Evolutionary conservation across 2,888 invertebrate genomes (phyloP).

Genomic region (Scaptomyza reducta): DNA sequence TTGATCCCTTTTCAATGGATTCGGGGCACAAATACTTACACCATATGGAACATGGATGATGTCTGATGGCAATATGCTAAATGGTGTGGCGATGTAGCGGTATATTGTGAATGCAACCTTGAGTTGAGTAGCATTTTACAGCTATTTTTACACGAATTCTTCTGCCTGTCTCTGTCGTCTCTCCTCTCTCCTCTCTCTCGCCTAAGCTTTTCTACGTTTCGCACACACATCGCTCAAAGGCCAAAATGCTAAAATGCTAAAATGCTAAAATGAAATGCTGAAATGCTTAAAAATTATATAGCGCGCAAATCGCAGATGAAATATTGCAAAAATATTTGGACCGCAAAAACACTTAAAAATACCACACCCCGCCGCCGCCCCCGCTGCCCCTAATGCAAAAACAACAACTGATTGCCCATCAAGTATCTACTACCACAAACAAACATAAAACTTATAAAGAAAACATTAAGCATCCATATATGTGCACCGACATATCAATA

Average conservation of each 20-base stretch:
- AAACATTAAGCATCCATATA: not conserved
- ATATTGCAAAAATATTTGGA: slow-evolving; percentile 63
- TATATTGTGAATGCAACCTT: slow-evolving; percentile 42
- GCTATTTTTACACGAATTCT: slow-evolving; percentile 66
- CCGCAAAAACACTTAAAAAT: slow-evolving; percentile 58
- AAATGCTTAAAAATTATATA: slow-evolving; percentile 34
- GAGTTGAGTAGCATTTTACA: slow-evolving; percentile 58
- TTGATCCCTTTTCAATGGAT: too few relatives aligned
- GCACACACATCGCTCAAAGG: slow-evolving; percentile 25
- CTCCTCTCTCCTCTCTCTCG: too few relatives aligned
- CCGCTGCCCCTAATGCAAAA: slow-evolving; percentile 25
- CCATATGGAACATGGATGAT: slow-evolving; percentile 43
- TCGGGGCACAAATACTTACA: slow-evolving; percentile 11
- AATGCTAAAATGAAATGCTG: slow-evolving; percentile 26
- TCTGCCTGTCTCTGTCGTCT: slow-evolving; percentile 11
- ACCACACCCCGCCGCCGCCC: not conserved
- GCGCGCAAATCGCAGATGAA: slow-evolving; percentile 57
- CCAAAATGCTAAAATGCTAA: slow-evolving; percentile 36
- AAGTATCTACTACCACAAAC: not conserved
- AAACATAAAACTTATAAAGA: slow-evolving; percentile 2
- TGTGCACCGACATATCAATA: slow-evolving; percentile 13
- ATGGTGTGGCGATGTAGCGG: slow-evolving; percentile 18
- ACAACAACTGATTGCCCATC: slow-evolving; percentile 35
- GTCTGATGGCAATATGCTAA: slow-evolving; percentile 11
- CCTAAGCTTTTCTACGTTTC: slow-evolving; percentile 1